phyloP scores from a whole-genome alignment of 2,113 vertebrate species.

The Hippolais icterina region DNA sequence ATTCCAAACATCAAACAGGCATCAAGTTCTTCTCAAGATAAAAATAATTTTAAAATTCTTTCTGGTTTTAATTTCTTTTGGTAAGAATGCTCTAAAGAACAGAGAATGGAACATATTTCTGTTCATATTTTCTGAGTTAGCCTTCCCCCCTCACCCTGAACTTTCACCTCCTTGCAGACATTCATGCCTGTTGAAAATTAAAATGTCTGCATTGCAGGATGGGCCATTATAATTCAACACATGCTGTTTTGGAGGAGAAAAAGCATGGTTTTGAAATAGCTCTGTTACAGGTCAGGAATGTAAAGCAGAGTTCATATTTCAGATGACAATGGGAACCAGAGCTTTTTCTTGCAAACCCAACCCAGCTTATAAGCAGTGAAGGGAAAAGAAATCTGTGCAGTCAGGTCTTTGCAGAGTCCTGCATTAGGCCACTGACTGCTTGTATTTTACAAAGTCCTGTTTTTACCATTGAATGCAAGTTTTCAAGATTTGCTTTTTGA shows the following conservation, averaged over 20 bases:
- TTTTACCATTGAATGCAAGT: background rate
- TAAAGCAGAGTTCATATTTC: slow-evolving; percentile 48
- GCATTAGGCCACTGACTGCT: background rate
- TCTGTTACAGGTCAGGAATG: slow-evolving; percentile 56
- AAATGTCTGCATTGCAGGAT: slow-evolving; percentile 43
- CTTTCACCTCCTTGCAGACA: slow-evolving; percentile 29
- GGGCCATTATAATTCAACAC: slow-evolving; percentile 57
- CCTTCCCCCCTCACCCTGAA: background rate
- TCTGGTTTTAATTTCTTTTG: slow-evolving; percentile 16
- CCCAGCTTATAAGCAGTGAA: background rate
- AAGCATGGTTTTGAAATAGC: slow-evolving; percentile 39
- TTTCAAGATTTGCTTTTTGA: background rate
- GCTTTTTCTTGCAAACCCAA: background rate
- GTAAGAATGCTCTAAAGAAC: background rate
- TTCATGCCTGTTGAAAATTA: slow-evolving; percentile 54
- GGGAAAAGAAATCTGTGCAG: background rate
- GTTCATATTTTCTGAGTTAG: slow-evolving; percentile 27
- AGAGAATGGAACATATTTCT: slow-evolving; percentile 13
- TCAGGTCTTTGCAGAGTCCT: background rate
- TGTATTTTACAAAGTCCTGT: background rate
- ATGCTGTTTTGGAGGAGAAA: slow-evolving; percentile 48
- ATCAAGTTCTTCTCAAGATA: slow-evolving; percentile 3
- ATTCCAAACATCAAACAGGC: background rate
- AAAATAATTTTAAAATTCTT: background rate
- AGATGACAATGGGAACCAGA: slow-evolving; percentile 41